Evolutionary conservation across 2,113 vertebrate species (phyloP), one percentile per base, ranked within the genome.

Genomic region (Myanophis thanlyinensis): DNA sequence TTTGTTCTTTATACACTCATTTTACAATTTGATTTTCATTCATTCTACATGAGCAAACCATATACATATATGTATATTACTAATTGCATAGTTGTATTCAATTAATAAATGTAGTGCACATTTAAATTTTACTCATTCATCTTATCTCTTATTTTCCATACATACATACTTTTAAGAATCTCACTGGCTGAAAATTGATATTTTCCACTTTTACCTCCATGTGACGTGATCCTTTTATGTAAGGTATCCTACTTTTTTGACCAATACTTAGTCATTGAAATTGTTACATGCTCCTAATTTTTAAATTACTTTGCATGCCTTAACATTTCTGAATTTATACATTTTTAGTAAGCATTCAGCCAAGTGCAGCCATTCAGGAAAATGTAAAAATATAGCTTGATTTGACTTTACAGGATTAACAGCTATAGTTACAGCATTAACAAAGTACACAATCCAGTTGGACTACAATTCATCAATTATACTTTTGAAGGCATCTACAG

Each of bases 341-440:
- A 44, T 35, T 40, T 73, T 73, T 18, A 73, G n/a, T 35, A 73
- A 73, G 15, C 67, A 73, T 73, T 80, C 67, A 44, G 7, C 1
- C 18, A 80, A 80, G 35, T 80, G 73, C 35, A 22, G 7, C 35
- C 40, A 44, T 80, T 80, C 73, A 91, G 88, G 94, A 95, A 7
- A 40, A 25, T 93, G 86, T 80, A 89, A 91, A 20, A 40, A 59
- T 90, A 25, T 48, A 59, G 18, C 18, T 44, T 94, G 90, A 96
- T 88, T 51, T 93, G 25, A n/a, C 91, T 96, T 97, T 94, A 49
- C 88, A 96, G 96, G 62, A 53, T 89, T 93, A 97, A 97, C 53
- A 93, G n/a, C 46, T 96, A 87, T 89, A 89, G 87, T 95, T 90
- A 90, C n/a, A 88, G 12, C 62, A 92, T 93, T 10, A 93, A 95